Percentiles rank a stretch among this genome's conserved stretches.
These are phyloP conservation scores for Caenorhabditis latens DNA, from an alignment of 1,140 invertebrate species.

Conservation along the genomic window DNA sequence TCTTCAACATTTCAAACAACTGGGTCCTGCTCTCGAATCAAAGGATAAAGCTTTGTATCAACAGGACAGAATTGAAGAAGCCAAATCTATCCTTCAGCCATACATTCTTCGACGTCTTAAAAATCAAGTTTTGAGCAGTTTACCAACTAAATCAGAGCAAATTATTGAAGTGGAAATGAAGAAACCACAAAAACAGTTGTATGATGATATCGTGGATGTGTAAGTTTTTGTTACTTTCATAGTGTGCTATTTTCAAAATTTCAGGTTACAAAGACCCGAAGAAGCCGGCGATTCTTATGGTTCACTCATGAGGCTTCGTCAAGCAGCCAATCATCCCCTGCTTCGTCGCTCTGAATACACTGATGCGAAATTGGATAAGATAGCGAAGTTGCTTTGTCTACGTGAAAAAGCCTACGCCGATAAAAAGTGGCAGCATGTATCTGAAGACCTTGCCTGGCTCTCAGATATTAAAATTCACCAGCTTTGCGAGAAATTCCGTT, in stretches of 20 bases:
- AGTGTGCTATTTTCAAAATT: background rate
- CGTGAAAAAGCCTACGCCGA: conserved; percentile 84
- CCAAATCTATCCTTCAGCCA: conserved; percentile 94
- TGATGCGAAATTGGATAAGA: conserved; percentile 82
- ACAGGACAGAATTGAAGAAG: conserved; percentile 82
- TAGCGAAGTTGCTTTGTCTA: conserved; percentile 84
- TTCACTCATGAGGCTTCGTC: conserved; percentile 90
- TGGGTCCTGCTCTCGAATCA: conserved; percentile 12
- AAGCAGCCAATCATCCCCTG: conserved; percentile 90
- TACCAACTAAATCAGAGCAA: conserved; percentile 85
- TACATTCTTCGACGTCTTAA: conserved; percentile 93
- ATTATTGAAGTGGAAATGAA: conserved; percentile 83
- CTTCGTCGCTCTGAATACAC: conserved; percentile 86
- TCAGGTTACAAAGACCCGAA: conserved; percentile 27
- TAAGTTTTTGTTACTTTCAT: conserved; percentile 33
- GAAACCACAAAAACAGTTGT: conserved; percentile 84
- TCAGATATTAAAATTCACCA: conserved; percentile 92
- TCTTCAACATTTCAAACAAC: conserved; percentile 82
- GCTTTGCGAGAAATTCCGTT: conserved; percentile 81
- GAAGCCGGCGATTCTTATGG: conserved; percentile 82
- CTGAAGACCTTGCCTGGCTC: conserved; percentile 88
- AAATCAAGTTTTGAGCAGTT: conserved; percentile 82
- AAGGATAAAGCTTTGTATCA: conserved; percentile 68
- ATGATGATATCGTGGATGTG: conserved; percentile 83
- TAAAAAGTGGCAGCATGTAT: conserved; percentile 86